Percentiles rank a stretch among this genome's conserved stretches.
These are phyloP conservation scores for Oreochromis aureus DNA, from an alignment of 2,113 vertebrate genomes.

Conservation along the genomic window DNA sequence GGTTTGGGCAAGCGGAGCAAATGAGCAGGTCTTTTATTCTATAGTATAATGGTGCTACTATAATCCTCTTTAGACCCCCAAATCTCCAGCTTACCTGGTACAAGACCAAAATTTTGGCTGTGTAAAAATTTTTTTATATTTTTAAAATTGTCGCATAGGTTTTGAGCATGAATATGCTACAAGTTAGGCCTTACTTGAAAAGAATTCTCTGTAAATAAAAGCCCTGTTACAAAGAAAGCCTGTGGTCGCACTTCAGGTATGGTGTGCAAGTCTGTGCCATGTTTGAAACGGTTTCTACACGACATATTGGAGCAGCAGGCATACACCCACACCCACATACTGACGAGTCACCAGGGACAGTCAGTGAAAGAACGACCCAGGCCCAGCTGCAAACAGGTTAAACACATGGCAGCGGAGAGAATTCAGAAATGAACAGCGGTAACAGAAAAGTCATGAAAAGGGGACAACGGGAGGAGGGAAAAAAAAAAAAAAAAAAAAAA, in stretches of 20 bases:
- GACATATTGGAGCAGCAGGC: constrained; percentile 34
- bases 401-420: neutral
- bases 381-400: constrained; percentile 20
- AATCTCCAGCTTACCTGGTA: neutral
- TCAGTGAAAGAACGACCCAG: neutral
- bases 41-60: neutral
- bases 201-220: neutral
- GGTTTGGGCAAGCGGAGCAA: constrained; percentile 17
- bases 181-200: neutral
- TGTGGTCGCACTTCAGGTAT: neutral
- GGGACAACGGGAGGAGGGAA: neutral
- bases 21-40: constrained; percentile 1
- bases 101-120: neutral
- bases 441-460: neutral
- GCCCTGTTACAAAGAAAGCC: neutral
- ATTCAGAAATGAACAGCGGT: neutral
- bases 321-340: neutral
- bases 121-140: neutral
- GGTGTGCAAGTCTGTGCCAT: neutral
- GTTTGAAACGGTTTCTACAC: neutral
- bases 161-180: neutral
- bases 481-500: neutral
- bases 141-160: neutral
- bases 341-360: constrained; percentile 32
- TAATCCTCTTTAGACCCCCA: constrained; percentile 24